phyloP scores from a whole-genome alignment of 2,113 vertebrate species.

The Menura novaehollandiae region DNA sequence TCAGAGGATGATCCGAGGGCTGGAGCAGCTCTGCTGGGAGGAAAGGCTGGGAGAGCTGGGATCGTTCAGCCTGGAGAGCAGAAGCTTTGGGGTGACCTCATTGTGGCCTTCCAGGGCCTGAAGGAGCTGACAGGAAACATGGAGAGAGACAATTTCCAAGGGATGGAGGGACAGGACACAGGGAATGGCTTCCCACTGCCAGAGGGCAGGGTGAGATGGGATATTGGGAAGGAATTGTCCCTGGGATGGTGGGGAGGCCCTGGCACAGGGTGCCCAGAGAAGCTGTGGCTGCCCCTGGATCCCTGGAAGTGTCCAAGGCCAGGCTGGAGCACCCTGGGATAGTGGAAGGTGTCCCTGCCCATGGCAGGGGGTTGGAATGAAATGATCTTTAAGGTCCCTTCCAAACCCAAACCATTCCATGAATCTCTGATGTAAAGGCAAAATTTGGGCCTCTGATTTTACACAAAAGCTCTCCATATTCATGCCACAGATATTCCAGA shows the following conservation, averaged over 20 bases:
- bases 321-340: not conserved
- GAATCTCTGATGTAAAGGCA: not conserved
- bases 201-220: not conserved
- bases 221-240: not conserved
- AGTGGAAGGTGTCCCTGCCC: not conserved
- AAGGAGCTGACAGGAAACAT: not conserved
- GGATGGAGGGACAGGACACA: not conserved
- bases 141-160: not conserved
- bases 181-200: not conserved
- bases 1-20: not conserved
- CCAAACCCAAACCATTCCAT: not conserved
- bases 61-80: not conserved
- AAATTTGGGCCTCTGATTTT: not conserved
- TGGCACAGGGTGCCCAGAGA: not conserved
- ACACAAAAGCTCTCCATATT: not conserved
- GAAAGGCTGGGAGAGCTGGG: not conserved
- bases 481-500: not conserved
- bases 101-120: not conserved
- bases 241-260: not conserved
- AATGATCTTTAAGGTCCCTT: accelerated
- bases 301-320: not conserved
- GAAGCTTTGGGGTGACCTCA: not conserved
- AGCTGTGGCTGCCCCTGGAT: not conserved
- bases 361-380: accelerated
- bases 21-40: not conserved